A percentile compares a stretch with the other conserved stretches of the same genome.
Evolutionary conservation across 2,888 invertebrate genomes (phyloP).

Genomic region (Philonicus albiceps): DNA sequence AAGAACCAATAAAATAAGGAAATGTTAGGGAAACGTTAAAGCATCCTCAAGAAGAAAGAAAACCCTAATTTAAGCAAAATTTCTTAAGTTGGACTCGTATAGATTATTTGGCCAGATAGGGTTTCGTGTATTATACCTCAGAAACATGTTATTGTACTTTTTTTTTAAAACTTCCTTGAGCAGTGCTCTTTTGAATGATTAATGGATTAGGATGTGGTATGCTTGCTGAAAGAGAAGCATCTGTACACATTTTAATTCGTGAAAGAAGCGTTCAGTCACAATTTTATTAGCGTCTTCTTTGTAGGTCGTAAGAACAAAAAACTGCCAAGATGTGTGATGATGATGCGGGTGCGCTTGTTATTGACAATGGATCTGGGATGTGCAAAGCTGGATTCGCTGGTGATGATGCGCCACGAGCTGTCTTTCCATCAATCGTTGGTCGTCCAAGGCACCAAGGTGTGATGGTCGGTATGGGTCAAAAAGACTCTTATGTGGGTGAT

Average conservation of each 20-base stretch:
- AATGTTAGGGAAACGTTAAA: neutral
- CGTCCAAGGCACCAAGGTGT: conserved; percentile 92
- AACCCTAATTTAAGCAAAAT: neutral
- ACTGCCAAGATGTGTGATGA: conserved; percentile 77
- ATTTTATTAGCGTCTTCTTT: neutral
- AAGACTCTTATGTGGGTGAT: conserved; percentile 96
- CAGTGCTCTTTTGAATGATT: neutral
- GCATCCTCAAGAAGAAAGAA: neutral
- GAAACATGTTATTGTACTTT: neutral
- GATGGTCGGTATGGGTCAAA: conserved; percentile 99
- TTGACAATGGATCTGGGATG: conserved; percentile 97
- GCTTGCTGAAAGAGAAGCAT: neutral
- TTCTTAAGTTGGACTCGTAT: neutral
- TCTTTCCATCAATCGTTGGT: conserved; percentile 94
- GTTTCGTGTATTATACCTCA: neutral
- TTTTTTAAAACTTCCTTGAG: neutral
- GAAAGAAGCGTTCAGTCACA: neutral
- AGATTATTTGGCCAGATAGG: neutral
- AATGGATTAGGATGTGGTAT: neutral
- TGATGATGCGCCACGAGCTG: conserved; percentile 92
- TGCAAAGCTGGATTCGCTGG: conserved; percentile 97
- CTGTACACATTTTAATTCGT: neutral
- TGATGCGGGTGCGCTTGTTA: conserved; percentile 85
- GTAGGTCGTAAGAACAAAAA: conserved; percentile 48
- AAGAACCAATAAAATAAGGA: neutral